Percentiles rank a stretch among this genome's conserved stretches.
Evolutionary conservation across 2,113 vertebrate species (phyloP).

Genomic region (Eubucco bourcierii): DNA sequence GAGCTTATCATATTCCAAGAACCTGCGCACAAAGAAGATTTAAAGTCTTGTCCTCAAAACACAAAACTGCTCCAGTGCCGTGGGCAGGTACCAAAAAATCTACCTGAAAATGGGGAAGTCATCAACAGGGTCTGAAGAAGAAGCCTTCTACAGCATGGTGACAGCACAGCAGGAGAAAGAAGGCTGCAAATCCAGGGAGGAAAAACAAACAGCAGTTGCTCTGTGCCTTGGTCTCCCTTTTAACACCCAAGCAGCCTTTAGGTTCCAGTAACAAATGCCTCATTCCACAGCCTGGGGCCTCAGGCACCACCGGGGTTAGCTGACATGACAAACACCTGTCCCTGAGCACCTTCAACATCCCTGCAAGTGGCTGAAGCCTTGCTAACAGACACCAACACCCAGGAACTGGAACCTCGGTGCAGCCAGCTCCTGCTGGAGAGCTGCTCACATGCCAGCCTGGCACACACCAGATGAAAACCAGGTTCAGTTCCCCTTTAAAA

Average conservation of each 20-base stretch:
- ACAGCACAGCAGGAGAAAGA: background rate
- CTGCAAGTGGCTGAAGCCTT: background rate
- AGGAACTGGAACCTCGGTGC: background rate
- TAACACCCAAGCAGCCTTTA: background rate
- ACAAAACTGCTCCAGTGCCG: background rate
- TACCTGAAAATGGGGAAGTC: background rate
- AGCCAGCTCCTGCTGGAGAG: background rate
- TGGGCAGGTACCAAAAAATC: background rate
- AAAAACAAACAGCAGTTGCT: background rate
- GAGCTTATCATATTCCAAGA: background rate
- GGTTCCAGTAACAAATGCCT: background rate
- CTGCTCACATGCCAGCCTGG: background rate
- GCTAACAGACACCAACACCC: background rate
- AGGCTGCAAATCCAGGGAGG: background rate
- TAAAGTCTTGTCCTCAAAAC: background rate
- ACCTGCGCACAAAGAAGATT: background rate
- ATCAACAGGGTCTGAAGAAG: background rate
- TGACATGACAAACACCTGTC: background rate
- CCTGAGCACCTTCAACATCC: background rate
- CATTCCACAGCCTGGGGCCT: slow-evolving; percentile 28
- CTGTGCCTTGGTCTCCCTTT: background rate
- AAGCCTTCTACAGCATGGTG: background rate
- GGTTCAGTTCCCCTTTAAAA: background rate
- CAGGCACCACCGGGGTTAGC: background rate
- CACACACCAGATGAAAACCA: background rate